Evolutionary conservation across 2,797 vertebrate species (phyloP), one percentile per base, ranked within the genome.

Genomic region (Uromys caudimaculatus): DNA sequence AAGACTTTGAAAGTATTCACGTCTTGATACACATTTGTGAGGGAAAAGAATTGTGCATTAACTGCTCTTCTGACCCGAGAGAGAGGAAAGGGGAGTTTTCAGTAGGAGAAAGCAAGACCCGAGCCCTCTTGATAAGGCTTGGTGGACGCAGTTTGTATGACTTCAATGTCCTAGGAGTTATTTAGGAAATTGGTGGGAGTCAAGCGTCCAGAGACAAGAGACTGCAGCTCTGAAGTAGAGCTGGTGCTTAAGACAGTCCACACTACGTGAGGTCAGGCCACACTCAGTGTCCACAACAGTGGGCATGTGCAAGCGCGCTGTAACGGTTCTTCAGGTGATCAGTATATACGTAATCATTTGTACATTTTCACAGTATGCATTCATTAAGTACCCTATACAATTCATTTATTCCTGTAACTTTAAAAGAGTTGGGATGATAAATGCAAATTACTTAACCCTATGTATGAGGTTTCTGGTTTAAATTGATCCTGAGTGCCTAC

Each of bases 321-420:
- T 78, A 67, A 17, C 91, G 89, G 94, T 84, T 86, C 67, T 76
- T 94, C 92, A 94, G 84, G 44, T 84, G 64, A 32, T 32, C n/a
- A 50, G 8, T 47, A 41, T 19, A 75, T 56, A 50, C 19, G 41
- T 52, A 44, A 13, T 71, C 50, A 47, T 58, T 71, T 54, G 69
- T 84, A 44, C 58, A 82, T 82, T 77, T 88, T 91, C 76, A 85
- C 29, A 44, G 3, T 38, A 41, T 75, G 4, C 16, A 52, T 67
- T 85, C 47, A 75, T 79, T 89, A 29, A 67, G 35, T 89, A 52
- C 1, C 62, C 1, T 50, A 3, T 32, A 38, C 88, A 29, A 56
- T 75, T 84, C 77, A 78, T 67, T 91, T 84, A 64, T 64, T 75
- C 41, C 32, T 89, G 77, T 56, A 38, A 6, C 67, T 94, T 81